Evolutionary conservation across 2,888 invertebrate genomes (phyloP).

Genomic region (Linhomoeus sp.): DNA sequence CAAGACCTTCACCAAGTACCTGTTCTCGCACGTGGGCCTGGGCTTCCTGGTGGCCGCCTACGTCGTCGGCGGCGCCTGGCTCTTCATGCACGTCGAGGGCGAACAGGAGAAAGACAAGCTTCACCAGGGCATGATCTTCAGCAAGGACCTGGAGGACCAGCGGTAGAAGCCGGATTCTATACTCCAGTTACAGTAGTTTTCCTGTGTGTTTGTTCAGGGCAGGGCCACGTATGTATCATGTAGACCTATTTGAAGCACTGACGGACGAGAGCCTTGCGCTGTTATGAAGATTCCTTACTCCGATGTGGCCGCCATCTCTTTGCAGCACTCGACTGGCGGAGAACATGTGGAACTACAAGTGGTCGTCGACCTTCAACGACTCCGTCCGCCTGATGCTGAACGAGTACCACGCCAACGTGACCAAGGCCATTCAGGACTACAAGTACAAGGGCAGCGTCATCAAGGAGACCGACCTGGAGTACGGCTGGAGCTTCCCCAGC

Average conservation of each 20-base stretch:
- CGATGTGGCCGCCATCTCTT: too few species aligned
- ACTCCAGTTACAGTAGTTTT: too few species aligned
- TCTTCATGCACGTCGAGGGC: conserved; percentile 4
- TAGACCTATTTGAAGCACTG: too few species aligned
- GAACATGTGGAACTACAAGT: conserved; percentile 1
- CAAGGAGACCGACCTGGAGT: background rate
- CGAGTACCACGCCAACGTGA: conserved; percentile 6
- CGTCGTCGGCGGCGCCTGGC: conserved; percentile 24
- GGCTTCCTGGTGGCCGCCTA: conserved; percentile 27
- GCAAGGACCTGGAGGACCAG: background rate
- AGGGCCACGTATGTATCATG: too few species aligned
- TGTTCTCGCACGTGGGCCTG: conserved; percentile 30
- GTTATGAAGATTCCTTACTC: too few species aligned
- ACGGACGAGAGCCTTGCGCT: too few species aligned
- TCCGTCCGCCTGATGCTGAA: background rate
- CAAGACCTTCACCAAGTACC: conserved; percentile 19
- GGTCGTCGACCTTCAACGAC: conserved; percentile 1
- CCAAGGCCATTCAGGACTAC: conserved; percentile 2
- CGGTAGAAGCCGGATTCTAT: too few species aligned
- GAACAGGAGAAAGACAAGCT: background rate
- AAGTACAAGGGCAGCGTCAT: background rate
- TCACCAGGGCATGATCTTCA: background rate
- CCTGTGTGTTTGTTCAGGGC: too few species aligned
- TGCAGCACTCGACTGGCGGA: background rate
- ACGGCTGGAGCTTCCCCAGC: conserved; percentile 15